These are phyloP conservation scores for Patella pellucida DNA, from an alignment of 2,888 invertebrate genomes.

Conservation along the genomic window DNA sequence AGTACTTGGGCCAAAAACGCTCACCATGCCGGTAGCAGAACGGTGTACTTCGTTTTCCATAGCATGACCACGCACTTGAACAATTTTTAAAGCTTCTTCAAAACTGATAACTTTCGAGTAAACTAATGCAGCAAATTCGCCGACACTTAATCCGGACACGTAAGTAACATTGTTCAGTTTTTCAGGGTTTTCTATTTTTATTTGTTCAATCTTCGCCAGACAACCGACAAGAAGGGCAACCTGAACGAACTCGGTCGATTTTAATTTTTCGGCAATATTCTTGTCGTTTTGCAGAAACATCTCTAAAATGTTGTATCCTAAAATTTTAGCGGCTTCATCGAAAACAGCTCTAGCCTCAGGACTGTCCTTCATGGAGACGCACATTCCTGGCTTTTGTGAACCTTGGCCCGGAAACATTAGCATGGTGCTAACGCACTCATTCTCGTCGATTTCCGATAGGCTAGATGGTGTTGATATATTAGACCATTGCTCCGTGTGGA, in stretches of 20 bases:
- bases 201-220: slow-evolving; percentile 20
- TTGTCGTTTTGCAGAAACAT: background rate
- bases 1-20: slow-evolving; percentile 8
- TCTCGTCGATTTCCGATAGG: background rate
- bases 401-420: slow-evolving; percentile 4
- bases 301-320: background rate
- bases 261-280: background rate
- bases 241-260: slow-evolving; percentile 11
- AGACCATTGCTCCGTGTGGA: background rate
- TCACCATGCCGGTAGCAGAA: slow-evolving; percentile 22
- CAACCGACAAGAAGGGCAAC: slow-evolving; percentile 12
- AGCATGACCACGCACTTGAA: slow-evolving; percentile 11
- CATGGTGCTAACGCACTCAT: background rate
- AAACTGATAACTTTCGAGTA: slow-evolving; percentile 19
- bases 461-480: background rate
- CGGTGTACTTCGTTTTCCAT: slow-evolving; percentile 22
- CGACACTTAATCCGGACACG: slow-evolving; percentile 23
- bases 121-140: slow-evolving; percentile 22
- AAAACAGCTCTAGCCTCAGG: background rate
- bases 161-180: slow-evolving; percentile 10
- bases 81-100: slow-evolving; percentile 17
- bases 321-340: background rate
- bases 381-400: slow-evolving; percentile 4
- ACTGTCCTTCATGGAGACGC: background rate
- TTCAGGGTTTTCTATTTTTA: slow-evolving; percentile 8